phyloP scores from a whole-genome alignment of 2,888 invertebrate genomes.

The Biston betularia region DNA sequence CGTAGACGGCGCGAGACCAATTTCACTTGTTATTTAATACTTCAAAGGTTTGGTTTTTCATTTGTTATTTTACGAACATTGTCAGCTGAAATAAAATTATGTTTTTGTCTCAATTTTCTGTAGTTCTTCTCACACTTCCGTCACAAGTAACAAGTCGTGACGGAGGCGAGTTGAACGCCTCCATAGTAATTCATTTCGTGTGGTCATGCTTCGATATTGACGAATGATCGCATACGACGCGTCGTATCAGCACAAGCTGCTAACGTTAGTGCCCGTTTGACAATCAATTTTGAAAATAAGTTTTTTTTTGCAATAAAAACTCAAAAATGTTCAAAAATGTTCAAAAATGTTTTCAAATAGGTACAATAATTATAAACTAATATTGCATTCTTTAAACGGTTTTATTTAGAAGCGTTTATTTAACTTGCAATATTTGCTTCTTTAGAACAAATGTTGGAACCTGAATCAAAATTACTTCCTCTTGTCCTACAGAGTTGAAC shows the following conservation, averaged over 20 bases:
- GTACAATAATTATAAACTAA: too few species aligned
- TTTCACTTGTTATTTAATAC: too few species aligned
- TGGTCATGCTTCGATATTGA: slow-evolving; percentile 36
- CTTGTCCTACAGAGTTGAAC: too few species aligned
- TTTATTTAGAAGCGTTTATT: too few species aligned
- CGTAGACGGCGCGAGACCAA: too few species aligned
- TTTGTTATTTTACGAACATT: neutral
- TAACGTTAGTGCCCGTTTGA: slow-evolving; percentile 17
- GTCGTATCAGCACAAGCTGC: slow-evolving; percentile 3
- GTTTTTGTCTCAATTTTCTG: neutral
- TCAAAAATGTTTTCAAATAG: too few species aligned
- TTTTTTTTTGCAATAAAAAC: too few species aligned
- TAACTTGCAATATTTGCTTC: too few species aligned
- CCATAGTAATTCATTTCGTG: slow-evolving; percentile 37
- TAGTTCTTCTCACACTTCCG: neutral
- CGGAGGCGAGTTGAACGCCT: slow-evolving; percentile 42
- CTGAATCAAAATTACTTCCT: too few species aligned
- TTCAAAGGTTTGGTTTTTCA: neutral
- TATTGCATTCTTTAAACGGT: too few species aligned
- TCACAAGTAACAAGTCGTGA: slow-evolving; percentile 19
- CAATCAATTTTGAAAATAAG: neutral
- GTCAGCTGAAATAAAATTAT: neutral
- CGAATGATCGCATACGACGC: slow-evolving; percentile 20
- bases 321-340: too few species aligned
- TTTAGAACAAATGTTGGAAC: too few species aligned